Evolutionary conservation across 35 echinoderm and acorn worm genomes (phyloP).

Genomic region (Holothuria glaberrima): DNA sequence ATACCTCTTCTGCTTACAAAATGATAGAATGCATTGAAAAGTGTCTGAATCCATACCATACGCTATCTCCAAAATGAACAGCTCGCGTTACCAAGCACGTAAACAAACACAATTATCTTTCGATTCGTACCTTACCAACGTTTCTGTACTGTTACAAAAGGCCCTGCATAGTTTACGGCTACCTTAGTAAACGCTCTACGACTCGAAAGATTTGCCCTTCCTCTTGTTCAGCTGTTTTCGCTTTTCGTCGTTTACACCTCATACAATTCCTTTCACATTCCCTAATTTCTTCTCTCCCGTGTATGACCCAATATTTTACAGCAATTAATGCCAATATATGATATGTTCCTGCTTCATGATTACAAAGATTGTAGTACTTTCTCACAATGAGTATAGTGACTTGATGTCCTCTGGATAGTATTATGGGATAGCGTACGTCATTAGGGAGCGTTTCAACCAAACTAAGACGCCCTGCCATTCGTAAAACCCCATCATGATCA

Average conservation of each 20-base stretch:
- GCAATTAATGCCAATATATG: neutral
- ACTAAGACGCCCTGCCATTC: constrained; percentile 27
- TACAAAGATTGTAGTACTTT: neutral
- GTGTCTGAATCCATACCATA: constrained; percentile 53
- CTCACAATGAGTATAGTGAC: constrained; percentile 3
- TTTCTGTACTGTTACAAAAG: neutral
- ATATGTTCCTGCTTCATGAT: neutral
- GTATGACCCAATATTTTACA: constrained; percentile 39
- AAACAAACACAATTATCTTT: constrained; percentile 66
- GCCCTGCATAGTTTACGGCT: constrained; percentile 7
- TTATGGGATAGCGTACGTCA: constrained; percentile 3
- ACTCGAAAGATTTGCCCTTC: neutral
- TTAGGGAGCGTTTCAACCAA: constrained; percentile 18
- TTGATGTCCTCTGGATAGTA: constrained; percentile 11
- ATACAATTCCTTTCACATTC: constrained; percentile 18
- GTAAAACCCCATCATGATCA: constrained; percentile 24
- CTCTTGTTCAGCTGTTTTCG: neutral
- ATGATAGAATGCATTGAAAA: constrained; percentile 56
- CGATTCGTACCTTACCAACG: constrained; percentile 3
- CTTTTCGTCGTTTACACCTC: constrained; percentile 31
- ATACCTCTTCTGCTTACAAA: constrained; percentile 57
- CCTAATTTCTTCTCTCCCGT: constrained; percentile 19
- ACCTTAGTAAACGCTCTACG: neutral
- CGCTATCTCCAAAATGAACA: no score
- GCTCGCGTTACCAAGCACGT: no score